Conservation (phyloP, 2,113 vertebrate genomes). For the Mesoclemmys tuberculata region DNA sequence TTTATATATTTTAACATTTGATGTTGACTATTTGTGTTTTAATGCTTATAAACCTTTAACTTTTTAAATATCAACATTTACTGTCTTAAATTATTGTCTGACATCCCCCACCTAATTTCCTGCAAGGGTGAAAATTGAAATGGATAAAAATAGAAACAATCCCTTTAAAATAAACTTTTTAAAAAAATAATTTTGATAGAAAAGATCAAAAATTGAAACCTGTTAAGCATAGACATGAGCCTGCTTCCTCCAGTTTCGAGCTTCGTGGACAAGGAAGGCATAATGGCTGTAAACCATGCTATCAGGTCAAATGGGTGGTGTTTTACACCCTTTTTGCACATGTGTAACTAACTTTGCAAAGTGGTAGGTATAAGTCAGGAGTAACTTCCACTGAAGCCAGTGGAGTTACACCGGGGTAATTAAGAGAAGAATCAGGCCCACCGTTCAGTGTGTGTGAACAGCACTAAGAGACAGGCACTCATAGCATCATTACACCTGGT, state of each 20-base stretch:
- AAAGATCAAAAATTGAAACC: not conserved
- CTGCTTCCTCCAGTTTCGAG: not conserved
- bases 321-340: not conserved
- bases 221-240: not conserved
- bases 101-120: not conserved
- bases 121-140: not conserved
- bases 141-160: not conserved
- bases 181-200: no score
- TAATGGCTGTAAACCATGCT: not conserved
- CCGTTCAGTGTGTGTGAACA: fast-evolving
- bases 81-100: not conserved
- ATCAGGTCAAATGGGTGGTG: not conserved
- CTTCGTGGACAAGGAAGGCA: not conserved
- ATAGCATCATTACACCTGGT: not conserved
- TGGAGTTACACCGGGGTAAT: not conserved
- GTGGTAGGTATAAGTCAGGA: not conserved
- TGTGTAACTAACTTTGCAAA: not conserved
- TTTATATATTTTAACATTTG: not conserved
- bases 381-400: not conserved
- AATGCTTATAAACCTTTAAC: no score
- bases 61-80: not conserved
- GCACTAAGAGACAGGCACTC: not conserved
- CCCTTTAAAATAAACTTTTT: not conserved
- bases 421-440: not conserved
- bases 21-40: not conserved